Evolutionary conservation across 2,888 invertebrate genomes (phyloP).

Genomic region (Apotomis capreana): DNA sequence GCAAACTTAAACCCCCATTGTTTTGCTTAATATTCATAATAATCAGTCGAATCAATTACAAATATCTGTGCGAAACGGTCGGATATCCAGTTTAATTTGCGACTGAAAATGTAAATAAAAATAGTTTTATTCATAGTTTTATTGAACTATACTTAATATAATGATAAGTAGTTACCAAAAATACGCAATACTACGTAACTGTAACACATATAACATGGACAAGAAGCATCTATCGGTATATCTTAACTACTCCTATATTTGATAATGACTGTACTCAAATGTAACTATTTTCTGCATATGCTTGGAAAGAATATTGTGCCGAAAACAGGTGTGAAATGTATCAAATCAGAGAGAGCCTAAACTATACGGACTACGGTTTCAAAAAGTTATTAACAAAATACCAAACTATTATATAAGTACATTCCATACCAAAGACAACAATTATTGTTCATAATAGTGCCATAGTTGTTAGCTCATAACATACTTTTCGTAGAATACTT

Average conservation of each 20-base stretch:
- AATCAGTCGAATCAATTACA: too few species aligned
- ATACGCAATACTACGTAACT: constrained; percentile 47
- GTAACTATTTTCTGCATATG: too few species aligned
- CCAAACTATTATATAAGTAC: constrained; percentile 7
- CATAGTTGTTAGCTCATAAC: constrained; percentile 35
- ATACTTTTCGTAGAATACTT: constrained; percentile 12
- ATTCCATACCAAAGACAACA: constrained; percentile 38
- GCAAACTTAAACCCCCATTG: neutral
- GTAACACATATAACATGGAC: neutral
- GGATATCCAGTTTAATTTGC: constrained; percentile 49
- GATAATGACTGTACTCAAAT: too few species aligned
- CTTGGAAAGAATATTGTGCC: too few species aligned
- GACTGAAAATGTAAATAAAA: constrained; percentile 71
- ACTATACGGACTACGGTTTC: too few species aligned
- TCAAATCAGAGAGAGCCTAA: too few species aligned
- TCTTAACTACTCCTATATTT: too few species aligned
- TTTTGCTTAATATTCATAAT: neutral
- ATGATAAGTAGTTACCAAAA: constrained; percentile 50
- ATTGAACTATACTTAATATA: constrained; percentile 59
- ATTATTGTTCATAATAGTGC: constrained; percentile 35
- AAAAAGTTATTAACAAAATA: too few species aligned
- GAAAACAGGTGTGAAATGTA: too few species aligned
- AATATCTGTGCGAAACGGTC: neutral
- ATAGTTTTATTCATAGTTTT: constrained; percentile 58
- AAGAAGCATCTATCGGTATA: neutral